These are phyloP conservation scores for Notodonta dromedarius DNA, from an alignment of 2,888 invertebrate species.

Conservation along the genomic window DNA sequence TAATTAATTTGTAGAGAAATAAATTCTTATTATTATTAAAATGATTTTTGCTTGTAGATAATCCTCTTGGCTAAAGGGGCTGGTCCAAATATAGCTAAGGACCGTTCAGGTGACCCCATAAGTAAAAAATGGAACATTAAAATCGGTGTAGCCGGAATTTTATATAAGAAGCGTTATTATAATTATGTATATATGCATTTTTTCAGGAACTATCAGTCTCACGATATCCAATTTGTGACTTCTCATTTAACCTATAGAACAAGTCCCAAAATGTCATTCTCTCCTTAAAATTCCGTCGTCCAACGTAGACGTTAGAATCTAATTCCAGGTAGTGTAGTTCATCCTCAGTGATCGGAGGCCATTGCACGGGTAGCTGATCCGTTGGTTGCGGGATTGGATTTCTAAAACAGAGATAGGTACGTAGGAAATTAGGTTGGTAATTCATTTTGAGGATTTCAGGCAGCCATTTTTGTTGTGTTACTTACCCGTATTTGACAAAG, in stretches of 20 bases:
- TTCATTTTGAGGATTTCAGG: too few species aligned
- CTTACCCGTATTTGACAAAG: slow-evolving; percentile 57
- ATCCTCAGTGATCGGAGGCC: slow-evolving; percentile 39
- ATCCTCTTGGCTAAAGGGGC: too few species aligned
- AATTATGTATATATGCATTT: too few species aligned
- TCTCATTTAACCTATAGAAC: slow-evolving; percentile 43
- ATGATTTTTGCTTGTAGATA: too few species aligned
- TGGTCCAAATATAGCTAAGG: too few species aligned
- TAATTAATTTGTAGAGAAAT: too few species aligned
- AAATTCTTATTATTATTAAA: too few species aligned
- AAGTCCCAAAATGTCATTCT: slow-evolving; percentile 54
- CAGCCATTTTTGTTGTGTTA: neutral
- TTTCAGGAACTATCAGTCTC: neutral
- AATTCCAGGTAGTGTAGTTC: slow-evolving; percentile 38
- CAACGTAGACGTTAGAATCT: slow-evolving; percentile 37
- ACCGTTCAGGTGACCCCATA: too few species aligned
- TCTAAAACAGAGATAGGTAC: neutral
- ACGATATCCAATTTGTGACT: slow-evolving; percentile 28
- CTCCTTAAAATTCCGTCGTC: slow-evolving; percentile 39
- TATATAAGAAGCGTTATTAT: too few species aligned
- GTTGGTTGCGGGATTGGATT: slow-evolving; percentile 42
- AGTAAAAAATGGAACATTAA: too few species aligned
- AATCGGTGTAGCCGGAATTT: too few species aligned
- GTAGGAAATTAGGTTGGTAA: too few species aligned
- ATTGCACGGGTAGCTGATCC: slow-evolving; percentile 45